Percentiles rank a stretch among this genome's conserved stretches.
Conservation (phyloP, 2,113 vertebrate genomes). For the Bubo scandiacus region DNA sequence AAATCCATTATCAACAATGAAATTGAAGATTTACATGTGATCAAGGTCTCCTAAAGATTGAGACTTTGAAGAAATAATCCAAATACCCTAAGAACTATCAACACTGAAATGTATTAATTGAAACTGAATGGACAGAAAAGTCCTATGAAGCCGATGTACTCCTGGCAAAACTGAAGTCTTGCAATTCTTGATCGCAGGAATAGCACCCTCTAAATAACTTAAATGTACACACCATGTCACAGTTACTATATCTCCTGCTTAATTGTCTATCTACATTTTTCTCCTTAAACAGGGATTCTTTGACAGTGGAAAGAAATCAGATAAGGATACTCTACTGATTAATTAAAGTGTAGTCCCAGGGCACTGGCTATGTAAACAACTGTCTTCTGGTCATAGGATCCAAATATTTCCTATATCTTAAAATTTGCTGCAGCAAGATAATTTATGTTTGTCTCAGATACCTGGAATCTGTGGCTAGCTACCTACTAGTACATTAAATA, state of each 20-base stretch:
- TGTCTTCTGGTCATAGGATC: background rate
- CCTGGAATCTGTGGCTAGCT: background rate
- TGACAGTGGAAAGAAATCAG: background rate
- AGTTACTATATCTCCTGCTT: background rate
- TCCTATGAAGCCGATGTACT: background rate
- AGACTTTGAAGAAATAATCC: background rate
- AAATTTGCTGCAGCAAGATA: background rate
- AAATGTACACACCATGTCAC: background rate
- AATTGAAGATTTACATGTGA: background rate
- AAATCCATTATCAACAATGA: background rate
- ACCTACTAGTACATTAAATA: background rate
- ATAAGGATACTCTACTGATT: background rate
- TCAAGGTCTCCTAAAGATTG: background rate
- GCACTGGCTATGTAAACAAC: background rate
- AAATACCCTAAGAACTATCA: background rate
- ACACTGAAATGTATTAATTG: background rate
- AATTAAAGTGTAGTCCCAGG: background rate
- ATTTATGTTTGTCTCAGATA: background rate
- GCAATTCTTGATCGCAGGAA: fast-evolving
- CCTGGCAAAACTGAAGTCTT: background rate
- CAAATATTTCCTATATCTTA: background rate
- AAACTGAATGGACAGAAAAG: background rate
- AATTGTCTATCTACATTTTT: background rate
- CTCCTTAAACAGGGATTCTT: background rate
- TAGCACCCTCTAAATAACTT: background rate